These are phyloP conservation scores for Ypsolopha scabrella DNA, from an alignment of 2,888 invertebrate genomes.

Conservation along the genomic window DNA sequence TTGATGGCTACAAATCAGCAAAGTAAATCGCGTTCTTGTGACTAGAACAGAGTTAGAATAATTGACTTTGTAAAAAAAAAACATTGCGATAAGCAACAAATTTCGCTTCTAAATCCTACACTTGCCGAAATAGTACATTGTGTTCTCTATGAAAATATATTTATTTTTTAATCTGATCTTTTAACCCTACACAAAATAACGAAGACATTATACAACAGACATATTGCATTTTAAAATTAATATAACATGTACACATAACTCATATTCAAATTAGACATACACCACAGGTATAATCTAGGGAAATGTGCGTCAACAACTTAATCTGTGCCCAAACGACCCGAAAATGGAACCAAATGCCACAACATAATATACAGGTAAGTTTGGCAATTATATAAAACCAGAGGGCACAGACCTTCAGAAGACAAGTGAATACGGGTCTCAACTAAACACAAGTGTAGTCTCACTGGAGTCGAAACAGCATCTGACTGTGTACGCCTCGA, in stretches of 20 bases:
- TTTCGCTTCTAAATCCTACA: neutral
- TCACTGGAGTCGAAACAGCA: slow-evolving; percentile 37
- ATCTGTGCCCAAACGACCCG: neutral
- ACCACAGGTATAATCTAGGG: neutral
- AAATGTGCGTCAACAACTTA: slow-evolving; percentile 6
- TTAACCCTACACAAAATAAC: neutral
- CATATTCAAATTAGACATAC: neutral
- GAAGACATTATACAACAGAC: neutral
- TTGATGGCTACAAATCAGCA: too few relatives aligned
- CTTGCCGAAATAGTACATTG: neutral
- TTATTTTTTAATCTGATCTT: neutral
- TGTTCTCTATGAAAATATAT: neutral
- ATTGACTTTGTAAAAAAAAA: neutral
- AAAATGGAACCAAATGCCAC: too few relatives aligned
- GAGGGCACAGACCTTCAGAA: neutral
- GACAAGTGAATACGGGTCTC: neutral
- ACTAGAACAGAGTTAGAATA: slow-evolving; percentile 6
- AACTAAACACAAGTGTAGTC: slow-evolving; percentile 26
- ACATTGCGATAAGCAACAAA: neutral
- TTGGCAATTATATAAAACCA: too few relatives aligned
- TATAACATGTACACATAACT: neutral
- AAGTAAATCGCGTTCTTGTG: slow-evolving; percentile 4
- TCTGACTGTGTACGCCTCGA: slow-evolving; percentile 27
- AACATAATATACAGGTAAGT: too few relatives aligned
- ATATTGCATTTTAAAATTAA: neutral